Conservation (phyloP, 35 echinoderm and acorn worm genomes). For the Anneissia japonica region DNA sequence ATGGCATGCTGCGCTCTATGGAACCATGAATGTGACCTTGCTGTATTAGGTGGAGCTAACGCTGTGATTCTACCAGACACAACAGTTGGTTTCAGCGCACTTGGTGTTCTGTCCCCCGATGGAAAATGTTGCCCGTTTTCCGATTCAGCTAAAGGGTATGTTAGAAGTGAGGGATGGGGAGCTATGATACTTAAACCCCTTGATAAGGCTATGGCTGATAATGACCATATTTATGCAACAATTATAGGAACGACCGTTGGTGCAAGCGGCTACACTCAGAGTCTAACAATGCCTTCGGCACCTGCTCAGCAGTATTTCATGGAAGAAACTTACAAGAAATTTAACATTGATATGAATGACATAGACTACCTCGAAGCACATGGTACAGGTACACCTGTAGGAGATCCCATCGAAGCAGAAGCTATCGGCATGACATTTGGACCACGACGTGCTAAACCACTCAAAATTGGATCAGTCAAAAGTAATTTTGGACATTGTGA, state of each 20-base stretch:
- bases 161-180: constrained; percentile 88
- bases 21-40: constrained; percentile 72
- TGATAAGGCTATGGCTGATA: constrained; percentile 45
- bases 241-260: constrained; percentile 68
- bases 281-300: constrained; percentile 88
- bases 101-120: constrained; percentile 78
- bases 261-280: constrained; percentile 56
- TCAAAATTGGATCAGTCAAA: constrained; percentile 86
- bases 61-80: constrained; percentile 56
- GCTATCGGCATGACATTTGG: constrained; percentile 70
- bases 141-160: constrained; percentile 72
- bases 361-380: constrained; percentile 85
- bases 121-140: constrained; percentile 84
- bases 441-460: constrained; percentile 4
- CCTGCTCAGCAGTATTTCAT: constrained; percentile 61
- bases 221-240: constrained; percentile 80
- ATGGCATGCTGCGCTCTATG: constrained; percentile 66
- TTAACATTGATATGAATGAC: constrained; percentile 60
- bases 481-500: constrained; percentile 96
- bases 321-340: constrained; percentile 61
- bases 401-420: constrained; percentile 87
- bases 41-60: constrained; percentile 58
- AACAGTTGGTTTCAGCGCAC: constrained; percentile 72
- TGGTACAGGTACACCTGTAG: constrained; percentile 91
- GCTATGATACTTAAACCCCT: constrained; percentile 80